phyloP scores from a whole-genome alignment of 2,113 vertebrate genomes.

The Paramisgurnus dabryanus region DNA sequence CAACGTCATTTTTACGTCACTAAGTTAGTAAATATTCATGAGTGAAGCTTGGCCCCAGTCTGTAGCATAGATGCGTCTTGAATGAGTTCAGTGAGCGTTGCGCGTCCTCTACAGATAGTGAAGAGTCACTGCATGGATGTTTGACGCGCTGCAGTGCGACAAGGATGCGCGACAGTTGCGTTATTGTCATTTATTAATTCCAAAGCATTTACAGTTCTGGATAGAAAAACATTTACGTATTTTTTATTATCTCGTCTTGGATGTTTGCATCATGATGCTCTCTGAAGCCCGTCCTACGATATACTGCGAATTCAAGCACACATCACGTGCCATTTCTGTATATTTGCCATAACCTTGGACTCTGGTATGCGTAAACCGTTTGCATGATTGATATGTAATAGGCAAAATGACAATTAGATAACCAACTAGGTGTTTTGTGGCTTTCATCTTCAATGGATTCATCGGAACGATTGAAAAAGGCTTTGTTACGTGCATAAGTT shows the following conservation, averaged over 20 bases:
- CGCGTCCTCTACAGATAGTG: slow-evolving; percentile 50
- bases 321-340: slow-evolving; percentile 3
- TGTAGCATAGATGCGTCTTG: not conserved
- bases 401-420: not conserved
- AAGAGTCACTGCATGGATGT: slow-evolving; percentile 43
- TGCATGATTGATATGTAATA: not conserved
- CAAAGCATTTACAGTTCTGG: not conserved
- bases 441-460: not conserved
- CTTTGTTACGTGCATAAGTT: not conserved
- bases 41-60: no score
- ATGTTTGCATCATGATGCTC: not conserved
- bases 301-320: not conserved
- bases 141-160: slow-evolving; percentile 75
- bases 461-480: not conserved
- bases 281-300: not conserved
- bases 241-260: not conserved
- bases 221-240: not conserved
- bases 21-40: slow-evolving; percentile 17
- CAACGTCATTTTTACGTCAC: not conserved
- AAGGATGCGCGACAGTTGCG: slow-evolving; percentile 37
- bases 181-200: slow-evolving; percentile 1
- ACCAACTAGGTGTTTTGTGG: slow-evolving; percentile 8
- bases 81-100: not conserved
- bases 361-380: not conserved
- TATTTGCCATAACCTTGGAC: slow-evolving; percentile 39